These are phyloP conservation scores for Abrostola triplasia DNA, from an alignment of 2,888 invertebrate species.

Conservation along the genomic window DNA sequence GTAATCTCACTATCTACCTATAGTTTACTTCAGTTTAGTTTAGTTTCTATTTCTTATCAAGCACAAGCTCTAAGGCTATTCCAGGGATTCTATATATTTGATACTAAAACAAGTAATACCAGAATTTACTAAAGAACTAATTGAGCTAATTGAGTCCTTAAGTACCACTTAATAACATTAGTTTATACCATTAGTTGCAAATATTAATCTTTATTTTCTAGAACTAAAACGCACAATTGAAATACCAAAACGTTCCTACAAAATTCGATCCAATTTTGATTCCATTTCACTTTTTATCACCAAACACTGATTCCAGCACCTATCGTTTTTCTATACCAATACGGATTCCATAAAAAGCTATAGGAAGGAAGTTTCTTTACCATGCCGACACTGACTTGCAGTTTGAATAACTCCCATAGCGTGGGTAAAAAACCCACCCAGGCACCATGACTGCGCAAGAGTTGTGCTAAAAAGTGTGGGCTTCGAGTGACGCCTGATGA, in stretches of 20 bases:
- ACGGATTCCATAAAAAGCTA: slow-evolving; percentile 27
- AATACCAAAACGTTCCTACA: not conserved
- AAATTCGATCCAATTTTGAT: slow-evolving; percentile 6
- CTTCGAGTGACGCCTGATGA: slow-evolving; percentile 74
- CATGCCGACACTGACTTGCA: slow-evolving; percentile 77
- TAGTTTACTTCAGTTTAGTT: too few species aligned
- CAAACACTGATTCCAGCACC: slow-evolving; percentile 11
- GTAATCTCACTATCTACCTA: too few species aligned
- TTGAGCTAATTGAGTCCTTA: too few species aligned
- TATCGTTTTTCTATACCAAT: slow-evolving; percentile 11
- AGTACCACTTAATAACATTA: too few species aligned
- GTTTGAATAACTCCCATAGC: slow-evolving; percentile 58
- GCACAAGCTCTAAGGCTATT: too few species aligned
- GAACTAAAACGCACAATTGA: not conserved
- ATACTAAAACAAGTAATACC: too few species aligned
- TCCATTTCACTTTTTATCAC: slow-evolving; percentile 1
- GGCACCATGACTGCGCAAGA: slow-evolving; percentile 67
- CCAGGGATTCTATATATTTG: too few species aligned
- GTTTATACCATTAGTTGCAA: too few species aligned
- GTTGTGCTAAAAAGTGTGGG: slow-evolving; percentile 62
- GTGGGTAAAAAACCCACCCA: slow-evolving; percentile 65
- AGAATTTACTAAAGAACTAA: too few species aligned
- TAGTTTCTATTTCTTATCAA: too few species aligned
- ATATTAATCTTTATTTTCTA: too few species aligned
- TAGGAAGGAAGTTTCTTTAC: slow-evolving; percentile 73